A percentile compares a stretch with the other conserved stretches of the same genome.
Conservation (phyloP, 1,140 invertebrate species). For the Oppia nitens region DNA sequence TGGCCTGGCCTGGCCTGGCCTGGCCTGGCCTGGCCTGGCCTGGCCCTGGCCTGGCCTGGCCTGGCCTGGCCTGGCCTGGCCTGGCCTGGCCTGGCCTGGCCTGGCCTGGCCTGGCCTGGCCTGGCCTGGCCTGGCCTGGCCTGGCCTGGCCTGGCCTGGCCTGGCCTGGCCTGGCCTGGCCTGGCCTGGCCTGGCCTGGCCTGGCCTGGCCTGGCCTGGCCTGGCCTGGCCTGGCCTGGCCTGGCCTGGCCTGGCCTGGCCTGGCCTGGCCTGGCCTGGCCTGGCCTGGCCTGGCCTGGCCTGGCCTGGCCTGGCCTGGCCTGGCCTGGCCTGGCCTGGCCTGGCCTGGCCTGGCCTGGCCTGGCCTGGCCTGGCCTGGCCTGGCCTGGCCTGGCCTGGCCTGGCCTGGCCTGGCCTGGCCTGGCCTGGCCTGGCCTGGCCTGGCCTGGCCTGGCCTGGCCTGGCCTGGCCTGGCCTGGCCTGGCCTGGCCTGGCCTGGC, state of each 20-base stretch:
- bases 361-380: constrained; percentile 20
- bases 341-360: constrained; percentile 16
- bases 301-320: constrained; percentile 21
- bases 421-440: constrained; percentile 22
- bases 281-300: constrained; percentile 16
- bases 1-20: constrained; percentile 23
- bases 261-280: constrained; percentile 22
- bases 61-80: constrained; percentile 20
- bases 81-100: constrained; percentile 22
- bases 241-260: constrained; percentile 22
- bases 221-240: constrained; percentile 16
- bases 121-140: constrained; percentile 17
- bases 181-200: constrained; percentile 20
- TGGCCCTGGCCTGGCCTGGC: constrained; percentile 22
- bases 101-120: constrained; percentile 21
- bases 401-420: constrained; percentile 22
- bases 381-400: constrained; percentile 23
- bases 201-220: constrained; percentile 19
- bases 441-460: constrained; percentile 21
- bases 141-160: constrained; percentile 20
- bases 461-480: constrained; percentile 23
- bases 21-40: constrained; percentile 21
- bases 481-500: constrained; percentile 23
- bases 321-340: constrained; percentile 20
- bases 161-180: constrained; percentile 20